Percentiles rank a stretch among this genome's conserved stretches.
phyloP scores from a whole-genome alignment of 2,888 invertebrate genomes.

The Dasypolia templi region DNA sequence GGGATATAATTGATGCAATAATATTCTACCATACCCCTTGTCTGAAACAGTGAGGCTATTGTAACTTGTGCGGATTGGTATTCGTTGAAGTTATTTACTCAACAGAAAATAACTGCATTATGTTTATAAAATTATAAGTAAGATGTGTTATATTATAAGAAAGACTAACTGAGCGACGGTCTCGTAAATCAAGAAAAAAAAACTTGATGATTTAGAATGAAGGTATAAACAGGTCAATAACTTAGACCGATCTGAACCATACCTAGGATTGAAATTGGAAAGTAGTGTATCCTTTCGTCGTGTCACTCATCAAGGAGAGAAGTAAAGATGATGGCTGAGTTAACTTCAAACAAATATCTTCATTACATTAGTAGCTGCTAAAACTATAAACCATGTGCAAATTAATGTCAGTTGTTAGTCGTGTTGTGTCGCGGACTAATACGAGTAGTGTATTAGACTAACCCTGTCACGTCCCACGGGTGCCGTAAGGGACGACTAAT shows the following conservation, averaged over 20 bases:
- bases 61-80: too few relatives aligned
- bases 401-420: slow-evolving; percentile 27
- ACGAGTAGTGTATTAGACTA: slow-evolving; percentile 28
- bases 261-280: neutral
- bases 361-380: slow-evolving; percentile 3
- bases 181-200: too few relatives aligned
- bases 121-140: too few relatives aligned
- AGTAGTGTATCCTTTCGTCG: neutral
- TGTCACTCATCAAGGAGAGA: neutral
- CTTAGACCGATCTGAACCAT: neutral
- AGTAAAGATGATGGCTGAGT: neutral
- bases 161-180: too few relatives aligned
- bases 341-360: slow-evolving; percentile 14
- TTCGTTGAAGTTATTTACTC: too few relatives aligned
- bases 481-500: slow-evolving; percentile 44
- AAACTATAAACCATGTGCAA: slow-evolving; percentile 8
- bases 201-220: too few relatives aligned
- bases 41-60: too few relatives aligned
- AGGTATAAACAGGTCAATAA: too few relatives aligned
- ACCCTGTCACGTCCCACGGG: slow-evolving; percentile 46
- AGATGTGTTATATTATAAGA: too few relatives aligned
- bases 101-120: too few relatives aligned
- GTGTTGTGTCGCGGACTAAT: slow-evolving; percentile 38
- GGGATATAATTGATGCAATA: too few relatives aligned
- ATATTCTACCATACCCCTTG: too few relatives aligned